phyloP scores from a whole-genome alignment of 37 sponge, comb jelly and placozoan species.

The Diacarnus erythraeanus region DNA sequence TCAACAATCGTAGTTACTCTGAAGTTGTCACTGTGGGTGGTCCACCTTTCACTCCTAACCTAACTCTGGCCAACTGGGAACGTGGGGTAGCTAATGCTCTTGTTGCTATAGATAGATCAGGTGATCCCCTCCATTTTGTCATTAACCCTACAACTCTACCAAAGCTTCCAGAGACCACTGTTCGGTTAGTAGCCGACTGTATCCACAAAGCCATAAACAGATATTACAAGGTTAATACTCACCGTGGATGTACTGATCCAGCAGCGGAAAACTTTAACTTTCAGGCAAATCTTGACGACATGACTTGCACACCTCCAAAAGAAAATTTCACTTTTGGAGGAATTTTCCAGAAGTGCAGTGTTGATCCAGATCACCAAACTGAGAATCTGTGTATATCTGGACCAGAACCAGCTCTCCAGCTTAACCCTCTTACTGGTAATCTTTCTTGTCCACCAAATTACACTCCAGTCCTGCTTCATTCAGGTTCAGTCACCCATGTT shows the following conservation, averaged over 20 bases:
- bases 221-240: slow-evolving; percentile 75
- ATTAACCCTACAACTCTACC: slow-evolving; percentile 59
- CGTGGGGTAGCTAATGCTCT: slow-evolving; percentile 65
- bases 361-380: slow-evolving; percentile 11
- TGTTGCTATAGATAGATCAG: slow-evolving; percentile 72
- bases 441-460: slow-evolving; percentile 54
- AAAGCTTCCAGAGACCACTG: slow-evolving; percentile 53
- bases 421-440: slow-evolving; percentile 62
- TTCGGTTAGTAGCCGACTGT: slow-evolving; percentile 34
- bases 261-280: slow-evolving; percentile 68
- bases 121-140: slow-evolving; percentile 68
- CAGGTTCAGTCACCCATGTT: slow-evolving; percentile 35
- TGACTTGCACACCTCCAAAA: slow-evolving; percentile 28
- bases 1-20: slow-evolving; percentile 46
- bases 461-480: slow-evolving; percentile 49
- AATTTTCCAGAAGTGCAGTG: slow-evolving; percentile 65
- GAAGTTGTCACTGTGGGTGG: slow-evolving; percentile 61
- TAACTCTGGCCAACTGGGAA: slow-evolving; percentile 70
- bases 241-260: slow-evolving; percentile 55
- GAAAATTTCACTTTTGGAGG: slow-evolving; percentile 73
- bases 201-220: slow-evolving; percentile 47
- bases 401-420: slow-evolving; percentile 27
- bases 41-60: slow-evolving; percentile 63
- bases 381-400: slow-evolving; percentile 45
- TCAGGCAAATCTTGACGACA: slow-evolving; percentile 65